Base-by-base conservation (phyloP, 1,140 invertebrate species). In the silkworm (Bombyx mori) region DNA sequence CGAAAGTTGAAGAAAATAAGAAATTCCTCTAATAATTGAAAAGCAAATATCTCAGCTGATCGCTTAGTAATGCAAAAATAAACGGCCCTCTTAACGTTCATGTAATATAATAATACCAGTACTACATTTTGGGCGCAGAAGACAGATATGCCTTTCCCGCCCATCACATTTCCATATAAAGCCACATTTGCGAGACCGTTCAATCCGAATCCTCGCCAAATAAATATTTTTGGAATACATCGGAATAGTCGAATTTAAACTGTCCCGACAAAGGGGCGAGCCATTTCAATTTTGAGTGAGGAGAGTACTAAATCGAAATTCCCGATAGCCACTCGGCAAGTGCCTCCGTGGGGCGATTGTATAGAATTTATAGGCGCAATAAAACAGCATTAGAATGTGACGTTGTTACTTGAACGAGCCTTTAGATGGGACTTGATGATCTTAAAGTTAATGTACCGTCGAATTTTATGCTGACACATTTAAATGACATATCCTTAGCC, bases 231-330 rank as follows among this genome's bases (percentile, higher is more conserved):
- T 35, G 26, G 70, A 80, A 71, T 57, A 70, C 68, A 58, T 76
- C 79, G 69, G 75, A 85, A 83, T 68, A 69, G 70, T 75, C 68
- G 66, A 74, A 76, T 80, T 79, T 77, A 80, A 82, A 80, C 71
- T 66, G 69, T 55, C 46, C 58, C 63, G 61, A 81, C 77, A 83
- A 82, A 81, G 65, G 79, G 73, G 66, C 67, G 55, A 58, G 63
- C 79, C 73, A 71, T 82, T 85, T 76, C 80, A 82, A 85, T 85
- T 82, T 82, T 82, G 69, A 78, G 61, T 70, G 66, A 77, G 72
- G 60, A 67, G 72, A 68, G 64, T 62, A 69, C 68, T 75, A 77
- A 82, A 78, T 77, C 69, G 70, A 70, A 76, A 71, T 65, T 65
- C 61, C 63, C 79, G 77, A 82, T 81, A 82, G 80, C 75, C 76